Conservation (phyloP, 2,113 vertebrate genomes). For the Halichoerus grypus region DNA sequence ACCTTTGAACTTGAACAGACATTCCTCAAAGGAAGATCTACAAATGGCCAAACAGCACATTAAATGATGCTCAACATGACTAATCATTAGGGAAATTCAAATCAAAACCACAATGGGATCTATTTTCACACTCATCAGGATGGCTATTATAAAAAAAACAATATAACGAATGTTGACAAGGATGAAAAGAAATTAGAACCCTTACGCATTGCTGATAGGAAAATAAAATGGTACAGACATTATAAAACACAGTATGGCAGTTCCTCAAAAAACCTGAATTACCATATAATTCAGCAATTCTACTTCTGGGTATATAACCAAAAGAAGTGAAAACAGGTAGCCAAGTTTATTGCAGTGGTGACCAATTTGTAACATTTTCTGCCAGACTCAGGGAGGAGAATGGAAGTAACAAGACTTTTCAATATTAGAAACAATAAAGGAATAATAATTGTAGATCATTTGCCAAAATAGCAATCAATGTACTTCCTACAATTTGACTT, state of each 20-base stretch:
- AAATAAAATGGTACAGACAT: not conserved
- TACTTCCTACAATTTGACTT: not conserved
- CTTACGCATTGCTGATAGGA: not conserved
- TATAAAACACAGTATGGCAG: not conserved
- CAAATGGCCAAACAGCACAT: not conserved
- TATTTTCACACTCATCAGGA: not conserved
- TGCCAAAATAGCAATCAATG: not conserved
- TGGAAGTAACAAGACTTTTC: not conserved
- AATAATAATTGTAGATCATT: not conserved
- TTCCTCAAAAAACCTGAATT: not conserved
- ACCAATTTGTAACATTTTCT: not conserved
- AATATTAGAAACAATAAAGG: not conserved
- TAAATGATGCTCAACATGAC: not conserved
- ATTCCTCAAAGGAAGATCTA: constrained; percentile 27
- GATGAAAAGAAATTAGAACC: not conserved
- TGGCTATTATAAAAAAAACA: not conserved
- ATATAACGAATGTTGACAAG: not conserved
- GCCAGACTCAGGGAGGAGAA: not conserved
- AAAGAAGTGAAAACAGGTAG: not conserved
- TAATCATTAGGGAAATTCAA: not conserved
- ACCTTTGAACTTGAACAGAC: constrained; percentile 6
- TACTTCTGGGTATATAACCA: not conserved
- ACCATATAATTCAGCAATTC: not conserved
- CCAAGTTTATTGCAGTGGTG: not conserved
- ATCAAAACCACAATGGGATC: not conserved